Conservation (phyloP, 2,113 vertebrate genomes). For the Calypte anna region DNA sequence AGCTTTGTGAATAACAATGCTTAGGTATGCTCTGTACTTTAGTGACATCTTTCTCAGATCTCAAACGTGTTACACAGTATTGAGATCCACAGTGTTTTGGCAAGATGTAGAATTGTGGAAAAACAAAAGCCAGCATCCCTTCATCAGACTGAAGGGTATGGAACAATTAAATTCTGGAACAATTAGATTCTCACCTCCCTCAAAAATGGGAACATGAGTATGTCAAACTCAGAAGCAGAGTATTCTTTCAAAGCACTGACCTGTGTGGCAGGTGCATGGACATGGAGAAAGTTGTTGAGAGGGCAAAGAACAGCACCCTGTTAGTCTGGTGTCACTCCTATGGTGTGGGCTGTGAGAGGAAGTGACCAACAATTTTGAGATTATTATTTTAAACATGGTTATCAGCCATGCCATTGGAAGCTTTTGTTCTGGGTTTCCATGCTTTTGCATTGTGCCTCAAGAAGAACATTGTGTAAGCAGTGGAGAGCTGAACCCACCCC, state of each 20-base stretch:
- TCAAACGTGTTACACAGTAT: not conserved
- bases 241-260: not conserved
- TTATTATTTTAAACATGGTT: not conserved
- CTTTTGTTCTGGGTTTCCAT: not conserved
- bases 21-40: not conserved
- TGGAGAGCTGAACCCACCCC: not conserved
- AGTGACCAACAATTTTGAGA: not conserved
- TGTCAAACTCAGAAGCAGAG: not conserved
- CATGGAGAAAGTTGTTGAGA: not conserved
- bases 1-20: not conserved
- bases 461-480: not conserved
- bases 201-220: not conserved
- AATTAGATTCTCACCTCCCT: not conserved
- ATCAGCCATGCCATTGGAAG: not conserved
- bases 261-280: too few species aligned
- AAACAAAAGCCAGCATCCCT: not conserved
- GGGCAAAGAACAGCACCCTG: fast-evolving
- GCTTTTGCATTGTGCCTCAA: not conserved
- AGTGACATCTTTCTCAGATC: not conserved
- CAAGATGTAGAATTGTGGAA: not conserved
- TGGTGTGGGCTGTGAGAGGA: not conserved
- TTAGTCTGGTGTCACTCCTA: not conserved
- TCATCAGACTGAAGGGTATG: not conserved
- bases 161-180: not conserved
- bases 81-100: not conserved